These are phyloP conservation scores for Ctenomys sociabilis DNA, from an alignment of 2,113 vertebrate species.

Conservation along the genomic window DNA sequence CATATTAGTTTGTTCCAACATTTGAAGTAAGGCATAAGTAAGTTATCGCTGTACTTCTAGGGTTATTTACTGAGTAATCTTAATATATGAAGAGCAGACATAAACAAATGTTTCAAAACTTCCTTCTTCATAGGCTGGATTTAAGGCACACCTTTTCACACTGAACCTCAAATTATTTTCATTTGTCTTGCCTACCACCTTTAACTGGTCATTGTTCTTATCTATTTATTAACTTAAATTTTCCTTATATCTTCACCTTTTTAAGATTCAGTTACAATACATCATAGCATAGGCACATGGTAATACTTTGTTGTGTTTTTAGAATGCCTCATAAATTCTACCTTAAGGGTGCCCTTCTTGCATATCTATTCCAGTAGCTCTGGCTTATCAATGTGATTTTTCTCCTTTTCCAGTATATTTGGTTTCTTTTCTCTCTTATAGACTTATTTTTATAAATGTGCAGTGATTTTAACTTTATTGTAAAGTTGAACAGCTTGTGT, in stretches of 20 bases:
- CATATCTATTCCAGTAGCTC: not conserved
- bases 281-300: not conserved
- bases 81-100: not conserved
- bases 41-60: constrained; percentile 3
- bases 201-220: not conserved
- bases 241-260: constrained; percentile 7
- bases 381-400: constrained; percentile 30
- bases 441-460: constrained; percentile 10
- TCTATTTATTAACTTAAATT: constrained; percentile 4
- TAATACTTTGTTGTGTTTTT: constrained; percentile 34
- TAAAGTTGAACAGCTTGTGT: constrained; percentile 57
- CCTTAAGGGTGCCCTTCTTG: not conserved
- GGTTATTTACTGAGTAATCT: constrained; percentile 36
- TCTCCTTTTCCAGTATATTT: constrained; percentile 44
- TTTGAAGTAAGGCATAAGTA: not conserved
- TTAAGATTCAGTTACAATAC: not conserved
- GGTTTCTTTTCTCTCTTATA: not conserved
- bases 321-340: constrained; percentile 2
- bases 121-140: constrained; percentile 15
- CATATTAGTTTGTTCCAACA: not conserved
- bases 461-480: constrained; percentile 43
- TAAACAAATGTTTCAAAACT: constrained; percentile 6
- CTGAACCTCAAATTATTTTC: constrained; percentile 22
- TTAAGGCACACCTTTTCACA: constrained; percentile 17
- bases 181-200: not conserved